Conservation (phyloP, 1,140 invertebrate species). For the Drosophila tristis region DNA sequence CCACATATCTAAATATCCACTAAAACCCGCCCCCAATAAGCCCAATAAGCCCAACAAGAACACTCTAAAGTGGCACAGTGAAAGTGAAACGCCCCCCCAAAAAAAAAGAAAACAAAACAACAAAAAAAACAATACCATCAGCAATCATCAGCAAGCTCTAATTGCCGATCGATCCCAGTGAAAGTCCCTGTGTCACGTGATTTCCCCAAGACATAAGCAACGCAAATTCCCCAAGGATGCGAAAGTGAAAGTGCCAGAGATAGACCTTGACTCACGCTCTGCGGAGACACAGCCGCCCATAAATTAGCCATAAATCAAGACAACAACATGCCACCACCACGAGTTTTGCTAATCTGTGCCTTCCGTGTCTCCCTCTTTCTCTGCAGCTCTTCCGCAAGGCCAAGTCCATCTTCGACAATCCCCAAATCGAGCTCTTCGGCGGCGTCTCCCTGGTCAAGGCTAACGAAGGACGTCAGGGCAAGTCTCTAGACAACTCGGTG, state of each 20-base stretch:
- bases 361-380: background rate
- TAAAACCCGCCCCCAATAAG: conserved; percentile 2
- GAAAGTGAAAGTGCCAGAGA: conserved; percentile 49
- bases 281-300: too few relatives aligned
- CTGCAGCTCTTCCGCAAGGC: conserved; percentile 86
- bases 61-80: conserved; percentile 46
- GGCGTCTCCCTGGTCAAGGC: conserved; percentile 87
- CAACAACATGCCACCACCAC: too few relatives aligned
- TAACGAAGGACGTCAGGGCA: conserved; percentile 80
- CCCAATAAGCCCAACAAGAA: conserved; percentile 28
- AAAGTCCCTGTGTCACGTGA: conserved; percentile 29
- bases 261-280: too few relatives aligned
- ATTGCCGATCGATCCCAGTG: conserved; percentile 24
- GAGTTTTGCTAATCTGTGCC: too few relatives aligned
- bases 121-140: conserved; percentile 5
- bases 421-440: conserved; percentile 86
- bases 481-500: conserved; percentile 80
- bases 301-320: too few relatives aligned
- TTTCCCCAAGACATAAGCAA: conserved; percentile 6
- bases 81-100: conserved; percentile 55
- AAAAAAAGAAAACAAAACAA: conserved; percentile 2
- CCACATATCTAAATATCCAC: conserved; percentile 19
- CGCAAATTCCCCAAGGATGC: conserved; percentile 3
- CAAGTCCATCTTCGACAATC: conserved; percentile 87
- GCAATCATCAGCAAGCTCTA: conserved; percentile 6